Evolutionary conservation across 1,140 invertebrate species (phyloP), one percentile per base, ranked within the genome.

Genomic region (Drosophila orosa): DNA sequence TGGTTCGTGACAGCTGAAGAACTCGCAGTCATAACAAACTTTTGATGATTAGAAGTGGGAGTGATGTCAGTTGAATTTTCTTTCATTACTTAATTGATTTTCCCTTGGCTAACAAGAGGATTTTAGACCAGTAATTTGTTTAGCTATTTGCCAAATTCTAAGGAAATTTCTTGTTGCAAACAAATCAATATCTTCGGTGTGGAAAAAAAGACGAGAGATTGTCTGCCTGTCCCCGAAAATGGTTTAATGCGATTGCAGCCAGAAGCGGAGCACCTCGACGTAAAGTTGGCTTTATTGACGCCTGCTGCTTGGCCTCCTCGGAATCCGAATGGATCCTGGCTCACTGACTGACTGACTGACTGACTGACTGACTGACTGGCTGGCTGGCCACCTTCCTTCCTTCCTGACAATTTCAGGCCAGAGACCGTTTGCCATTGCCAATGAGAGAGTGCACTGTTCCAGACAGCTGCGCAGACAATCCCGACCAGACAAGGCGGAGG

Each of bases 391-490:
- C 35, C 75, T 61, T 42, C 39, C 40, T 35, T 39, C 25, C 37
- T 40, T 25, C 33, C 17, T 42, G 44, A 40, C 66, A 50, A 29
- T 60, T 22, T 31, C 54, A 75, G 37, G 29, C 42, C 29, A 61
- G 25, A 74, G 54, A 35, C 40, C 60, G 39, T 48, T 61, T 80
- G 55, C 67, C 74, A 68, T 67, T 76, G 66, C 77, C 80, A 80
- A 74, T 85, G 60, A 57, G 60, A 60, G 59, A 86, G 78, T 84
- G 81, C 82, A 84, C 61, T 76, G 78, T 84, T 86, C 82, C 81
- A 81, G 68, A 63, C 81, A 74, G 82, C 69, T 86, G 82, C 74
- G 68, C 60, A 63, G 42, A 54, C 66, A 80, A 80, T 60, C 29
- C 67, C 37, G 73, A 13, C 25, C 67, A 48, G 73, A 25, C 45